These are phyloP conservation scores for Drosophila parabipectinata DNA, from an alignment of 1,140 invertebrate species.

Conservation along the genomic window DNA sequence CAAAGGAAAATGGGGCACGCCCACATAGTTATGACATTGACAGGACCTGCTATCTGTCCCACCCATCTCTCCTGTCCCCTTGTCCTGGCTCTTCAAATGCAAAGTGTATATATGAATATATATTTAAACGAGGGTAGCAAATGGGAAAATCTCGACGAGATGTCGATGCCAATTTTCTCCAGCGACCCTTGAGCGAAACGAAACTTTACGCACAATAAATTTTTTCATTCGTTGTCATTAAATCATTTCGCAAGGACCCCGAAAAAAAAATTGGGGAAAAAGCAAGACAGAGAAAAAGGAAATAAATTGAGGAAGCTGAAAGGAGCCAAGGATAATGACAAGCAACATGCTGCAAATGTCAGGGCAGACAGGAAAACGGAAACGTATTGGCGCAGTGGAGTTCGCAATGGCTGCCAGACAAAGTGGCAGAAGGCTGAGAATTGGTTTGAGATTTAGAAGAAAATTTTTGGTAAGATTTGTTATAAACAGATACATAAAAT, in stretches of 20 bases:
- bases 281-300: slow-evolving; percentile 3
- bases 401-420: slow-evolving; percentile 62
- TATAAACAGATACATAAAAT: background rate
- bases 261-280: slow-evolving; percentile 19
- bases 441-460: background rate
- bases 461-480: background rate
- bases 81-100: background rate
- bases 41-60: slow-evolving; percentile 43
- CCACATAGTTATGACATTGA: slow-evolving; percentile 78
- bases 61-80: slow-evolving; percentile 4
- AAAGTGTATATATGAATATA: background rate
- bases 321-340: slow-evolving; percentile 69
- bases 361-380: slow-evolving; percentile 80
- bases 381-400: slow-evolving; percentile 77
- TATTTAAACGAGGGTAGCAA: slow-evolving; percentile 31
- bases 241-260: slow-evolving; percentile 52
- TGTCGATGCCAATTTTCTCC: slow-evolving; percentile 66
- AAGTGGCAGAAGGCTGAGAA: slow-evolving; percentile 16
- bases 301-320: slow-evolving; percentile 19
- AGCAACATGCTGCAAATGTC: slow-evolving; percentile 78
- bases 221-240: slow-evolving; percentile 74
- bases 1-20: slow-evolving; percentile 53
- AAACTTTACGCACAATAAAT: slow-evolving; percentile 76
- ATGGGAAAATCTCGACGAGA: slow-evolving; percentile 37
- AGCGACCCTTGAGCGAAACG: slow-evolving; percentile 50